Evolutionary conservation across 1,140 invertebrate species (phyloP).

Genomic region (Mizuhopecten yessoensis): DNA sequence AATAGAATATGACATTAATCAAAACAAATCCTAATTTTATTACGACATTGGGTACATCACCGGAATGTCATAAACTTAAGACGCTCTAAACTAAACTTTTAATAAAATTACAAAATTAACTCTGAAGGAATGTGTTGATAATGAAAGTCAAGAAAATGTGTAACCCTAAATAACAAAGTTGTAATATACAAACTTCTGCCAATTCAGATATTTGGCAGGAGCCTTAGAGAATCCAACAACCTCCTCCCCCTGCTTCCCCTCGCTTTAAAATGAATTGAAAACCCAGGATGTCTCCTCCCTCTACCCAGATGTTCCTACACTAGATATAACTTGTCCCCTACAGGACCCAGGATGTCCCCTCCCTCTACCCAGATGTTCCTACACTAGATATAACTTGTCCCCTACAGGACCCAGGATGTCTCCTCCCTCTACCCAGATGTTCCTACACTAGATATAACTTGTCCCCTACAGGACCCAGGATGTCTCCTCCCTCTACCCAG

Average conservation of each 20-base stretch:
- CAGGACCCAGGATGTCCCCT: background rate
- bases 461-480: background rate
- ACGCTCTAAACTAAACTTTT: background rate
- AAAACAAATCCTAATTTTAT: background rate
- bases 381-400: background rate
- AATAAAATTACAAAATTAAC: conserved; percentile 7
- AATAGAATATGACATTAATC: background rate
- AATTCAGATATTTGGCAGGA: background rate
- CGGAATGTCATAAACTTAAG: background rate
- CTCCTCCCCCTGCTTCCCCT: background rate
- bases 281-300: background rate
- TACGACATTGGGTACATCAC: background rate
- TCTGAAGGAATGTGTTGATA: background rate
- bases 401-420: background rate
- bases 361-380: background rate
- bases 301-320: background rate
- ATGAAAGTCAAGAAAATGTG: background rate
- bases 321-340: background rate
- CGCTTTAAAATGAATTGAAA: background rate
- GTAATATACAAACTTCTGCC: background rate
- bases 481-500: background rate
- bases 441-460: background rate
- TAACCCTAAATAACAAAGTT: background rate
- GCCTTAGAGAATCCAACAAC: background rate
- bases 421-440: background rate